These are phyloP conservation scores for Halichoerus grypus DNA, from an alignment of 2,113 vertebrate genomes.

Conservation along the genomic window DNA sequence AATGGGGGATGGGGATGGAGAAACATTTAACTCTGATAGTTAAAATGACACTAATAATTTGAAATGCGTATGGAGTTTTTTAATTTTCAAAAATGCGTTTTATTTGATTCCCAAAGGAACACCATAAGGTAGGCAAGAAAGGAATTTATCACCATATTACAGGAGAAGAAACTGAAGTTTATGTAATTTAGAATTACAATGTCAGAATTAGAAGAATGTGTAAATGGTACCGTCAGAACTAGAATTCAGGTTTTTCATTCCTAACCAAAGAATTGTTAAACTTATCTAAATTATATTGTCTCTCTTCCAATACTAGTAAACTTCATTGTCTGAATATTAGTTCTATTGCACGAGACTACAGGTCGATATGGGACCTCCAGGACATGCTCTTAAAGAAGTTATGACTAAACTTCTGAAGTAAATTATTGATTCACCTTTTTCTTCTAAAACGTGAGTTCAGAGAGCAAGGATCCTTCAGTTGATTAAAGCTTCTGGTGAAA, in stretches of 20 bases:
- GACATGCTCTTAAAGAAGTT: background rate
- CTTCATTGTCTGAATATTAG: background rate
- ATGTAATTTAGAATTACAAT: slow-evolving; percentile 35
- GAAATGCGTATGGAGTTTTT: slow-evolving; percentile 14
- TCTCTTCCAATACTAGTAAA: slow-evolving; percentile 47
- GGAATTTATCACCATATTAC: slow-evolving; percentile 23
- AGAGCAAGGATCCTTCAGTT: background rate
- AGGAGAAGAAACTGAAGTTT: slow-evolving; percentile 31
- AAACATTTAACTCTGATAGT: background rate
- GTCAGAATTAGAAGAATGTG: background rate
- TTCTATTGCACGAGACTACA: background rate
- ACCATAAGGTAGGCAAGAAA: background rate
- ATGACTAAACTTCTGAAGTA: slow-evolving; percentile 23
- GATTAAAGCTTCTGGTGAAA: slow-evolving; percentile 4
- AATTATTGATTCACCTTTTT: slow-evolving; percentile 16
- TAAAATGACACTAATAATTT: slow-evolving; percentile 6
- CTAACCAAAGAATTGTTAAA: background rate
- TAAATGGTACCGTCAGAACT: slow-evolving; percentile 2
- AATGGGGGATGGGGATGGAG: no score
- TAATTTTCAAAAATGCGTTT: slow-evolving; percentile 36
- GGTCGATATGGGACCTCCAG: background rate
- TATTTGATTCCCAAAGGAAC: slow-evolving; percentile 26
- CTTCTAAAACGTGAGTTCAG: slow-evolving; percentile 43
- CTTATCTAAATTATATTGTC: background rate
- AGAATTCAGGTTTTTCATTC: slow-evolving; percentile 13